Evolutionary conservation across 2,113 vertebrate species (phyloP), one percentile per base, ranked within the genome.

Genomic region (Pao palembangensis): DNA sequence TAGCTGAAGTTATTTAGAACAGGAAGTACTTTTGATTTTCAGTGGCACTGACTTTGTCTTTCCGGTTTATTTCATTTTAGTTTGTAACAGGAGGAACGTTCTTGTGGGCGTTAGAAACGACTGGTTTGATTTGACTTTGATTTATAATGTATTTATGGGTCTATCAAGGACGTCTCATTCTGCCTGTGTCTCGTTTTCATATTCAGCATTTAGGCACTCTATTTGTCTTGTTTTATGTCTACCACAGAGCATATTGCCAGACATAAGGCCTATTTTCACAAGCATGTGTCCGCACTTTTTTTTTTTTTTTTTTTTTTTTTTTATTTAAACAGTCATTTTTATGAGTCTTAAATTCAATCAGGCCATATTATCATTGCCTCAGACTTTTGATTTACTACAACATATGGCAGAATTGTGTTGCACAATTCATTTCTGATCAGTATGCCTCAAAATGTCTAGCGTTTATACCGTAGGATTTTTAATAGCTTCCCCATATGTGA

Each of bases 321-420:
- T 17, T 31, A 17, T 52, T 53, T 79, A 68, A 67, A 71, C 66
- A 49, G 8, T 68, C 67, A 63, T 71, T 82, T 78, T 87, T 83
- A 85, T 28, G 81, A 82, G 69, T 76, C 61, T 78, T 83, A 68
- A 58, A 70, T 86, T 87, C 76, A 79, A 75, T 85, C 80, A 69
- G 70, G 64, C 78, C 83, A 73, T 86, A 82, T 85, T 88, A 88
- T 79, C 78, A 87, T 89, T 82, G 79, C 64, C 75, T 76, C 67
- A 61, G 79, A 69, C 74, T 83, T 72, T 78, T 83, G 84, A 89
- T 87, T 85, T 87, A 85, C 59, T 60, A 19, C 61, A 84, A 84
- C 87, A 88, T 88, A 87, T 90, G 88, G 55, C 66, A 64, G 55
- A 58, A 31, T 41, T 38, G 47, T 61, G 41, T 63, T 58, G 61